Evolutionary conservation across 2,113 vertebrate genomes (phyloP).

Genomic region (Neolamprologus tretocephalus): DNA sequence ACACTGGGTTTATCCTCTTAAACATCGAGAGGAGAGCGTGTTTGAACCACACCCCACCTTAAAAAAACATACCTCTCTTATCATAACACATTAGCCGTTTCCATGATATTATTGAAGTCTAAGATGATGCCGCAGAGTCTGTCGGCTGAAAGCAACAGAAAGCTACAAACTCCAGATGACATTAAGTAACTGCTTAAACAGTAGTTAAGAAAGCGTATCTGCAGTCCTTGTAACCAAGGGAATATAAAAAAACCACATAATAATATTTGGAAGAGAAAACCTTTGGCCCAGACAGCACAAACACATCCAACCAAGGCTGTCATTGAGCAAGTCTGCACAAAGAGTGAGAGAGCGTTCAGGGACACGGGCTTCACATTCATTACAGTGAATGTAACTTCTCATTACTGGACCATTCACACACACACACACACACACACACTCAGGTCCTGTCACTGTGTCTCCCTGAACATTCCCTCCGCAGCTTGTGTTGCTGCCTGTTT

Average conservation of each 20-base stretch:
- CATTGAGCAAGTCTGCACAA: slow-evolving; percentile 9
- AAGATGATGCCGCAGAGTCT: neutral
- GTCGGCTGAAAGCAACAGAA: fast-evolving
- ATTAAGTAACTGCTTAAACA: neutral
- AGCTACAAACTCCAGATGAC: neutral
- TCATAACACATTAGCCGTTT: neutral
- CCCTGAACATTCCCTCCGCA: slow-evolving; percentile 42
- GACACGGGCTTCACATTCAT: neutral
- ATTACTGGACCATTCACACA: slow-evolving; percentile 9
- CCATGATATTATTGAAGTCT: neutral
- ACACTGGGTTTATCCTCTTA: neutral
- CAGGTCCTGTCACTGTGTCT: slow-evolving; percentile 1
- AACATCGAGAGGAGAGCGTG: neutral
- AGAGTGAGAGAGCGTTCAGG: neutral
- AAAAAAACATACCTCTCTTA: neutral
- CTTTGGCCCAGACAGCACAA: slow-evolving; percentile 7
- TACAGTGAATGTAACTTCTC: neutral
- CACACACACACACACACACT: neutral
- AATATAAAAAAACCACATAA: neutral
- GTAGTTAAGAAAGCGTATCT: neutral
- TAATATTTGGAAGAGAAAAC: neutral
- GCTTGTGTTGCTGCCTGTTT: slow-evolving; percentile 33
- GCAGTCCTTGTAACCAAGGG: neutral
- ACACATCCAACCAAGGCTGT: neutral
- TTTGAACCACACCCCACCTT: neutral